Percentiles rank a stretch among this genome's conserved stretches.
Evolutionary conservation across 2,888 invertebrate species (phyloP).

Genomic region (Oscheius onirici): DNA sequence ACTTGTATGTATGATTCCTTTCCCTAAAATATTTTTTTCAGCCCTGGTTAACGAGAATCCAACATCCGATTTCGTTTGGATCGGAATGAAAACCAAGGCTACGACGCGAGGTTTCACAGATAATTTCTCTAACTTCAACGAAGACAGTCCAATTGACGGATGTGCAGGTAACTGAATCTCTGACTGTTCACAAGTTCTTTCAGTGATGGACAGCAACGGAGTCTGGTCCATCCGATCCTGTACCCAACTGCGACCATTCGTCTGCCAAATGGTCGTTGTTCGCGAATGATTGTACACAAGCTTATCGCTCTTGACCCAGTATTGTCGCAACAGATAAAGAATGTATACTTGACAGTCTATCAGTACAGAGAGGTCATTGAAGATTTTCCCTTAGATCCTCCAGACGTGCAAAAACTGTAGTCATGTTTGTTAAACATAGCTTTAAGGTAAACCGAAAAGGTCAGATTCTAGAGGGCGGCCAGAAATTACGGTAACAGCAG

Average conservation of each 20-base stretch:
- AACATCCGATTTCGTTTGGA: constrained; percentile 53
- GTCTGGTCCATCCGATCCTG: constrained; percentile 53
- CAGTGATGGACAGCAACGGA: constrained; percentile 45
- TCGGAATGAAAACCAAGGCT: constrained; percentile 59
- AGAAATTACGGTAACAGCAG: too few relatives aligned
- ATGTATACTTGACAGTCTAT: too few relatives aligned
- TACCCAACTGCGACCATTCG: constrained; percentile 51
- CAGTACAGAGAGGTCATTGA: too few relatives aligned
- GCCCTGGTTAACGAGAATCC: constrained; percentile 40
- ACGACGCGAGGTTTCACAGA: constrained; percentile 34
- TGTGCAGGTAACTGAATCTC: constrained; percentile 39
- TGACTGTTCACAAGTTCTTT: not conserved
- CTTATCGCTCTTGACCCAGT: too few relatives aligned
- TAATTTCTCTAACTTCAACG: constrained; percentile 50
- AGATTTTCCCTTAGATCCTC: too few relatives aligned
- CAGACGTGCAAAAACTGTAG: too few relatives aligned
- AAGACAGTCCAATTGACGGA: constrained; percentile 49
- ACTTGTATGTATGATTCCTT: constrained; percentile 43
- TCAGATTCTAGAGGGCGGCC: too few relatives aligned
- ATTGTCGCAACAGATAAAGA: too few relatives aligned
- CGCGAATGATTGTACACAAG: too few relatives aligned
- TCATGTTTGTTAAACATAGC: too few relatives aligned
- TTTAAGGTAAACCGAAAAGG: too few relatives aligned
- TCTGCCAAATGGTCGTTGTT: constrained; percentile 43
- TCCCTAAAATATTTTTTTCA: too few relatives aligned